Base-by-base conservation (phyloP, 2,888 invertebrate genomes). In the Ophonus ardosiacus region DNA sequence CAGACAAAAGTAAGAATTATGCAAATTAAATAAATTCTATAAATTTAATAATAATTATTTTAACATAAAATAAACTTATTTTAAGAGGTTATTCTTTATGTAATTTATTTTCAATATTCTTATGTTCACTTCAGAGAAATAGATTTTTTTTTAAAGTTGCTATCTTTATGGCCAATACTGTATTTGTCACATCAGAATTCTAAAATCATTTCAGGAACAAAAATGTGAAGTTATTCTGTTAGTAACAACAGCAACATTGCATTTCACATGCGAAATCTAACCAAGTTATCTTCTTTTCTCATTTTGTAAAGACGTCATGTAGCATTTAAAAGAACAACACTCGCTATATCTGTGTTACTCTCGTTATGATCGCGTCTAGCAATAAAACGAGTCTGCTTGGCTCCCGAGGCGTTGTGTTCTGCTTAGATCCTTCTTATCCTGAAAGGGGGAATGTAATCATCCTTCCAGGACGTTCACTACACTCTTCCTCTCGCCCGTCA, bases 351-450 rank as follows among this genome's bases (percentile, higher is more conserved):
- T 24, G 63, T 24, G 6, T 1, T 17, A 38, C 31, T 24, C 13
- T 68, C 68, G 68, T 38, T 68, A 68, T 68, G 63, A 68, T n/a
- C 68, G 24, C 21, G 15, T 68, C 68, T 31, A 31, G 38, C 68
- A 68, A 68, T 68, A 68, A 68, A 15, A 68, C 38, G 68, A 68
- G 5, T 31, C 5, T 5, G 31, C 31, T 31, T 51, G 43, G 13
- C 43, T 51, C 10, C 68, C n/a, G 3, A 68, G 24, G 7, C 68
- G 38, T 68, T 68, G 24, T 38, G n/a, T 15, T 38, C 38, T 68
- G 68, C 68, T 68, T 68, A 68, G n/a, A 38, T 68, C 68, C 38
- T 68, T 38, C 68, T 68, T 68, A 68, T 68, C 68, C 68, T 38
- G 68, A 68, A 68, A 8, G 38, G 68, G 68, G 15, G 18, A 63